Conservation (phyloP, 2,797 vertebrate species). For the Syndactyla subalaris region DNA sequence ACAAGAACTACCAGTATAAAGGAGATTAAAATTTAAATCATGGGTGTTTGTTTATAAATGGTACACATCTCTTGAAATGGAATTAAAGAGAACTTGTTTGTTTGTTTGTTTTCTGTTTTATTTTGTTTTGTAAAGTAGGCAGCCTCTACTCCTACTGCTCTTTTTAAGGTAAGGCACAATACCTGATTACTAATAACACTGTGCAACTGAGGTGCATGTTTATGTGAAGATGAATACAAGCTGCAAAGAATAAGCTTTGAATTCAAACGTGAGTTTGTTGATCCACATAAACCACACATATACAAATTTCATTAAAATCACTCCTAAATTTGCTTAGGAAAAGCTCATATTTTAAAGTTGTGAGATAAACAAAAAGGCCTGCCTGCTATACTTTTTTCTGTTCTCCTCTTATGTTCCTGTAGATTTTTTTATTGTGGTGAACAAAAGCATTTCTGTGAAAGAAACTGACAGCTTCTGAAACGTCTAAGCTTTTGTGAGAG, state of each 20-base stretch:
- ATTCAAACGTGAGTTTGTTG: not conserved
- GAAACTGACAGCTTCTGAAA: not conserved
- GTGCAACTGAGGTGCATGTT: fast-evolving
- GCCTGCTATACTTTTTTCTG: not conserved
- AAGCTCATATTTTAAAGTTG: not conserved
- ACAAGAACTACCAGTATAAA: not conserved
- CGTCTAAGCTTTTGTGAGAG: not conserved
- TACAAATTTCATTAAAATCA: not conserved
- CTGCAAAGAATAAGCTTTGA: not conserved
- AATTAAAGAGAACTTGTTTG: not conserved
- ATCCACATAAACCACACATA: not conserved
- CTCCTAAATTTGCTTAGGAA: not conserved
- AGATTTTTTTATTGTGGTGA: not conserved
- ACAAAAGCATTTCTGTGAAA: not conserved
- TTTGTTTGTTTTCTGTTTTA: too few relatives aligned
- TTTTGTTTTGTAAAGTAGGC: not conserved
- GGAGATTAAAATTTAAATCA: not conserved
- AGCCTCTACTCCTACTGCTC: not conserved
- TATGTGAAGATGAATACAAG: not conserved
- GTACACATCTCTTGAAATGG: not conserved
- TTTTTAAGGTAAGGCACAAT: not conserved
- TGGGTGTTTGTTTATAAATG: not conserved
- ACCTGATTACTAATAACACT: not conserved
- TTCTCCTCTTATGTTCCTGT: not conserved
- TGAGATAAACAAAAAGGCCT: not conserved